Base-by-base conservation (phyloP, 2,113 vertebrate genomes). In the Pelecanoides urinatrix region DNA sequence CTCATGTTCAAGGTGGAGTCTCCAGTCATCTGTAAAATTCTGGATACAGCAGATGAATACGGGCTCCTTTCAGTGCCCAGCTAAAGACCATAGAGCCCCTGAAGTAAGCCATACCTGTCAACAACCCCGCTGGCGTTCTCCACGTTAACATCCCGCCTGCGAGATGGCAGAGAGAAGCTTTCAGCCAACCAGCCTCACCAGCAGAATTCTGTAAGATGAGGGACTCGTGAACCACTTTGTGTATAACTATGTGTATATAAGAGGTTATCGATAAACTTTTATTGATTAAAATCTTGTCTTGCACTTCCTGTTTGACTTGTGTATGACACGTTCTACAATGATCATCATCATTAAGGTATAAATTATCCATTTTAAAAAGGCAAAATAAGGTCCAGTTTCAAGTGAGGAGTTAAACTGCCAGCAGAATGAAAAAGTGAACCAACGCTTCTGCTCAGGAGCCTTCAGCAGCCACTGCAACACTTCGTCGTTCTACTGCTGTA, bases 1-100 rank as follows among this genome's bases (percentile, higher is more conserved):
- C 66, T 93, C 26, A 20, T 80, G 66, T 96, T 94, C 68, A 99
- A 95, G 99, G 99, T 99, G 93, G 99, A 99, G 97, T 99, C 99
- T 92, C 99, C 99, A 4, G 99, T 99, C 86, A 99, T 99, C 97
- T 99, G 99, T 97, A 99, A 99, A 97, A 99, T 99, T 94, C 97
- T 99, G 92, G 99, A 99, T 95, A 99, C 99, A 29, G 99, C 99
- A 52, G 99, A 99, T 93, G 99, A 99, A 97, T 97, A 99, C 0
- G 99, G 99, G 94, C 98, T 99, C 83, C 98, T 99, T n/a, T 99
- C 99, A 1, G 94, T 99, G 89, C 99, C 99, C 91, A 99, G 98
- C 96, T 99, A 97, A 98, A 83, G 68, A 26, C 65, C 36, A 26
- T 99, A 97, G 98, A 91, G 72, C 55, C 83, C 27, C 8, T 4